These are phyloP conservation scores for Chondrosia reniformis DNA, from an alignment of 37 sponge, comb jelly and placozoan species.

Conservation along the genomic window DNA sequence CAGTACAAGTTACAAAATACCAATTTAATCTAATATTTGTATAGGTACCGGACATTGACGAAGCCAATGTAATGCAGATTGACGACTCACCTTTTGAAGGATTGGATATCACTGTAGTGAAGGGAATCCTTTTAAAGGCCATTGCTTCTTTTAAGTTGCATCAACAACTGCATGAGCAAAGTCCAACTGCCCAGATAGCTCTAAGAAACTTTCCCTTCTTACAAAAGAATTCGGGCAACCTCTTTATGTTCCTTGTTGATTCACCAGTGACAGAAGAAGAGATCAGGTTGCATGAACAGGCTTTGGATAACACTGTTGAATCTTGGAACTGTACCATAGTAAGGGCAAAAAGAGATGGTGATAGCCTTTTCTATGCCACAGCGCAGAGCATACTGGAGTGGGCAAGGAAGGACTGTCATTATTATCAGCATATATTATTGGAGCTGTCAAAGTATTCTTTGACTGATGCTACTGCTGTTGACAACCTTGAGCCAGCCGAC, in stretches of 20 bases:
- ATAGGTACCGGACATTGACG: too few relatives aligned
- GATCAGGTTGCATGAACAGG: not conserved
- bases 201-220: not conserved
- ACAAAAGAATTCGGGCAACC: not conserved
- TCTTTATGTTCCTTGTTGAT: not conserved
- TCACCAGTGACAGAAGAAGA: not conserved
- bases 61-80: too few relatives aligned
- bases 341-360: slow-evolving; percentile 18
- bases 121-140: not conserved
- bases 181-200: not conserved
- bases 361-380: too few relatives aligned
- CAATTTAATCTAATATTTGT: too few relatives aligned
- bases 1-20: too few relatives aligned
- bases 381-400: too few relatives aligned
- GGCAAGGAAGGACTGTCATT: too few relatives aligned
- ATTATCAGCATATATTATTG: too few relatives aligned
- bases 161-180: not conserved
- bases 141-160: not conserved
- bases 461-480: too few relatives aligned
- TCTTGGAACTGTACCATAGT: slow-evolving; percentile 16
- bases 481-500: too few relatives aligned
- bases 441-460: too few relatives aligned
- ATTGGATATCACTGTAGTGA: not conserved
- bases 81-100: too few relatives aligned
- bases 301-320: not conserved